A percentile compares a stretch with the other conserved stretches of the same genome.
Conservation (phyloP, 2,888 invertebrate species). For the Drosophila borborema region DNA sequence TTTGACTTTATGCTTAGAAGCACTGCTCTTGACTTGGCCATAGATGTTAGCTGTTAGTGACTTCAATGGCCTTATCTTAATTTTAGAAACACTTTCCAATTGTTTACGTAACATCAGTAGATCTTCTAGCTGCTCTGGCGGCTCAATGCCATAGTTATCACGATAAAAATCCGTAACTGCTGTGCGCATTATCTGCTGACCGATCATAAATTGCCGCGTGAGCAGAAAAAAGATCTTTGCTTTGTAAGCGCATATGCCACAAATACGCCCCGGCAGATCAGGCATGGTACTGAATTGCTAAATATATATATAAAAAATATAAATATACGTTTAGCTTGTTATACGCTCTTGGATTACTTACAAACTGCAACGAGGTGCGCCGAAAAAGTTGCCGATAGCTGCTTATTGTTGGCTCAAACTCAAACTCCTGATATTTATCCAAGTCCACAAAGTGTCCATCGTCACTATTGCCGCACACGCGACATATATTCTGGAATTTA, state of each 20-base stretch:
- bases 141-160: constrained; percentile 19
- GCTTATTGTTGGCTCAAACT: constrained; percentile 41
- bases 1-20: not conserved
- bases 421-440: constrained; percentile 36
- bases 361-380: constrained; percentile 48
- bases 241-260: constrained; percentile 38
- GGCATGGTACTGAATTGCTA: constrained; percentile 49
- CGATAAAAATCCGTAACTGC: constrained; percentile 41
- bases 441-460: constrained; percentile 39
- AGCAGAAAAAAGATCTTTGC: constrained; percentile 39
- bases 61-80: not conserved
- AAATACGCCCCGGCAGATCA: constrained; percentile 40
- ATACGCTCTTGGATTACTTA: constrained; percentile 8
- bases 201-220: constrained; percentile 45
- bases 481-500: constrained; percentile 19
- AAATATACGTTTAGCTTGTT: not conserved
- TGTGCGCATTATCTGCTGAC: constrained; percentile 37
- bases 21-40: not conserved
- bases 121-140: constrained; percentile 35
- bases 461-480: constrained; percentile 30
- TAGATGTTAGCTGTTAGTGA: not conserved
- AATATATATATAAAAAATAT: not conserved
- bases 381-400: constrained; percentile 42
- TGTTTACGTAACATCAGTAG: constrained; percentile 14
- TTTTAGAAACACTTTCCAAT: not conserved